Conservation (phyloP, 1,140 invertebrate genomes). For the Diorhabda elongata region DNA sequence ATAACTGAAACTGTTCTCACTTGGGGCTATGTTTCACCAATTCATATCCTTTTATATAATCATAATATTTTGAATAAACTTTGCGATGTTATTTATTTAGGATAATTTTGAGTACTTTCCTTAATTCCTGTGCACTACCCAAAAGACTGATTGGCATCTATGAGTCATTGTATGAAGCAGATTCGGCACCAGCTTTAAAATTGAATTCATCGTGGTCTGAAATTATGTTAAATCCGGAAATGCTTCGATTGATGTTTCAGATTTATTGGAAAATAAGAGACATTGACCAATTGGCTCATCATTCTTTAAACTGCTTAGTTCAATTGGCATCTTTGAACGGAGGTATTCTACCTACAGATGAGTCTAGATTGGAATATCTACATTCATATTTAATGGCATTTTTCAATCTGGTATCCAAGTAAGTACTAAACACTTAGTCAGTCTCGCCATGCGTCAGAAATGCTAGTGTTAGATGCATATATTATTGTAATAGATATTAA, state of each 20-base stretch:
- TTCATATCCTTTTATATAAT: constrained; percentile 57
- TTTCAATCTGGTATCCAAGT: constrained; percentile 59
- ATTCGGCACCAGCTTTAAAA: constrained; percentile 60
- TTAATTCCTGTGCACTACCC: constrained; percentile 56
- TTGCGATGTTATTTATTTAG: neutral
- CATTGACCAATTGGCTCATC: constrained; percentile 68
- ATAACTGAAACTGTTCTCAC: constrained; percentile 42
- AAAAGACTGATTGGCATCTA: constrained; percentile 67
- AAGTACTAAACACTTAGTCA: constrained; percentile 15
- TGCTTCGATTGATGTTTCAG: constrained; percentile 77
- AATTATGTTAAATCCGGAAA: constrained; percentile 66
- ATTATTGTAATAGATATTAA: no score
- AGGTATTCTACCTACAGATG: constrained; percentile 56
- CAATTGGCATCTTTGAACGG: constrained; percentile 79
- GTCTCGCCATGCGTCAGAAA: no score
- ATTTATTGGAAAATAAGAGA: constrained; percentile 77
- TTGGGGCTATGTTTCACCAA: constrained; percentile 43
- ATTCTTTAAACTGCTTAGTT: constrained; percentile 73
- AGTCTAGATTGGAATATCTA: constrained; percentile 65
- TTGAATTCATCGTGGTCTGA: constrained; percentile 67
- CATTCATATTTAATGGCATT: constrained; percentile 67
- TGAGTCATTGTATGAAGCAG: constrained; percentile 65
- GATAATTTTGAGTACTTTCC: constrained; percentile 36
- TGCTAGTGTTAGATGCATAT: no score
- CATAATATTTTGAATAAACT: neutral